A percentile compares a stretch with the other conserved stretches of the same genome.
These are phyloP conservation scores for Hydractinia symbiolongicarpus DNA, from an alignment of 30 jellyfish, hydroid and myxozoan genomes.

Conservation along the genomic window DNA sequence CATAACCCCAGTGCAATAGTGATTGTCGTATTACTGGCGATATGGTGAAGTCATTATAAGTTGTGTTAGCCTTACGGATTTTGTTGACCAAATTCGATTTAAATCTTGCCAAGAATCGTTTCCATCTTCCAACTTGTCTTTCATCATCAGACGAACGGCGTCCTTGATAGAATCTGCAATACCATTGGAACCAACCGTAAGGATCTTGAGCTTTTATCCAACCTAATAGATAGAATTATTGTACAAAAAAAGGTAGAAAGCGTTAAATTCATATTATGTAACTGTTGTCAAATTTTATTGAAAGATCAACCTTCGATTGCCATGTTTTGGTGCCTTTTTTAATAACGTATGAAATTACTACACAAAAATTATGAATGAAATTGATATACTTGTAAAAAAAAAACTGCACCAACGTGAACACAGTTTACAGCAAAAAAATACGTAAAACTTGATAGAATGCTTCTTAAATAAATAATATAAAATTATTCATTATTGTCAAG, in stretches of 20 bases:
- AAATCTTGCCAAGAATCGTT: constrained; percentile 18
- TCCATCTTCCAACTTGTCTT: constrained; percentile 45
- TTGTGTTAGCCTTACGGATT: constrained; percentile 12
- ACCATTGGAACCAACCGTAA: constrained; percentile 49
- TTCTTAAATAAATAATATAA: too few relatives aligned
- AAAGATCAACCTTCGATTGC: too few relatives aligned
- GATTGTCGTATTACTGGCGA: constrained; percentile 49
- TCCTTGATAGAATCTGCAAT: constrained; percentile 41
- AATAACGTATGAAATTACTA: too few relatives aligned
- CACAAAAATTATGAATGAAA: too few relatives aligned
- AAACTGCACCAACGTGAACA: too few relatives aligned
- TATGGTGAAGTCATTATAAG: constrained; percentile 22
- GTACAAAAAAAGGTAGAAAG: not conserved
- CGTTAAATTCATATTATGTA: not conserved
- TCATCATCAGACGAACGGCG: constrained; percentile 38
- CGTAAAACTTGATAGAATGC: too few relatives aligned
- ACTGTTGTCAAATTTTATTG: too few relatives aligned
- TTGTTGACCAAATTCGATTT: constrained; percentile 29
- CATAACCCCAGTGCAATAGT: constrained; percentile 32
- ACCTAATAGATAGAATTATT: not conserved
- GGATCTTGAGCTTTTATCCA: constrained; percentile 46
- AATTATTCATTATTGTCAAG: too few relatives aligned
- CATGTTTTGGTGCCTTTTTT: too few relatives aligned
- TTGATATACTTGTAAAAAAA: too few relatives aligned
- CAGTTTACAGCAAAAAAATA: too few relatives aligned